phyloP scores from a whole-genome alignment of 2,113 vertebrate species.

The Andinoacara biseriatus region DNA sequence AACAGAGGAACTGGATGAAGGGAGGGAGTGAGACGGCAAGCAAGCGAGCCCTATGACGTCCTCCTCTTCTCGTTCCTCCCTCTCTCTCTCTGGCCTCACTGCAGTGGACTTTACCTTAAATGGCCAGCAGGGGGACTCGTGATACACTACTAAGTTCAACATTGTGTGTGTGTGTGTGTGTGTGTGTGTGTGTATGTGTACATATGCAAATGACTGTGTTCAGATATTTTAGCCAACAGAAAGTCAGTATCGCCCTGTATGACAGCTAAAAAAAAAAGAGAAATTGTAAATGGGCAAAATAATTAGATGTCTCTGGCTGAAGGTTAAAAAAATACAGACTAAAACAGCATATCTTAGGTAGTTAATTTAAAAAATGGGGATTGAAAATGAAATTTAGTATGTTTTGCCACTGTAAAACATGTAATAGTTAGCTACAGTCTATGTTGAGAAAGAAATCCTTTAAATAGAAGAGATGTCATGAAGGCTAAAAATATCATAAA shows the following conservation, averaged over 20 bases:
- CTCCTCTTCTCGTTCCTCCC: neutral
- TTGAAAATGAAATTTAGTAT: neutral
- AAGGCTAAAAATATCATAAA: neutral
- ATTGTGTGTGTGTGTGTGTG: neutral
- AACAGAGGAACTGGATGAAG: neutral
- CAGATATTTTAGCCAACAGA: neutral
- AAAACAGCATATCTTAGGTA: neutral
- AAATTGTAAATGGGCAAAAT: neutral
- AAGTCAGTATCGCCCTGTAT: neutral
- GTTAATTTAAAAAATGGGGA: neutral
- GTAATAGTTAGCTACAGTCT: neutral
- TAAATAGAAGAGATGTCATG: neutral
- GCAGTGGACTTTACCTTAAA: constrained; percentile 52
- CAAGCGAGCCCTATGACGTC: constrained; percentile 34
- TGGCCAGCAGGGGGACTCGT: constrained; percentile 69
- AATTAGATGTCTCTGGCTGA: neutral
- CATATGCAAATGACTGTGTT: constrained; percentile 8
- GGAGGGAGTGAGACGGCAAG: neutral
- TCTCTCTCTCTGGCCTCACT: constrained; percentile 39
- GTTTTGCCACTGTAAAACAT: neutral
- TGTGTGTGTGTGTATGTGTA: neutral
- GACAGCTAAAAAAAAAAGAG: neutral
- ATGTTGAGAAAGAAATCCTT: neutral
- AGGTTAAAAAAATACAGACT: neutral
- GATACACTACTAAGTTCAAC: constrained; percentile 23